These are phyloP conservation scores for Meteorus sp. DNA, from an alignment of 1,140 invertebrate genomes.

Conservation along the genomic window DNA sequence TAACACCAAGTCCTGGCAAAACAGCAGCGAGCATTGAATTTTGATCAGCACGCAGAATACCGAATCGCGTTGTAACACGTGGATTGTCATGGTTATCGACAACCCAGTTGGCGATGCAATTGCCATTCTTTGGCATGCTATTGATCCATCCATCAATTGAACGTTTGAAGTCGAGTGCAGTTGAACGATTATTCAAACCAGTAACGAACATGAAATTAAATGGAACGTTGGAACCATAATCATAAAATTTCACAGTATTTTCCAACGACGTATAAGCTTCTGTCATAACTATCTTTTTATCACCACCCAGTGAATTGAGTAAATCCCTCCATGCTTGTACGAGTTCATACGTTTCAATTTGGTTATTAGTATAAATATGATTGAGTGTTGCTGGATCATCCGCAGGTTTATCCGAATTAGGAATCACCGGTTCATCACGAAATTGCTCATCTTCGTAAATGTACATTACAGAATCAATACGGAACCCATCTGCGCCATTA, in stretches of 20 bases:
- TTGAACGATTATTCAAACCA: conserved; percentile 58
- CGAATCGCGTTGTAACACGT: conserved; percentile 24
- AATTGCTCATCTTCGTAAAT: conserved; percentile 62
- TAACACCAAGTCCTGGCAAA: conserved; percentile 68
- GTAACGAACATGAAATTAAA: conserved; percentile 65
- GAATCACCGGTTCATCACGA: conserved; percentile 61
- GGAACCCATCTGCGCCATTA: conserved; percentile 70
- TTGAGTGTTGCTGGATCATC: conserved; percentile 62
- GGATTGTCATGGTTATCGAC: conserved; percentile 43
- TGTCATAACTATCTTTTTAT: conserved; percentile 62
- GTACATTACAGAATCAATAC: conserved; percentile 64
- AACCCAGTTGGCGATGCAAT: conserved; percentile 61
- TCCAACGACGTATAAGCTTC: conserved; percentile 47
- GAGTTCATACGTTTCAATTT: conserved; percentile 63
- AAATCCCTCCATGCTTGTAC: conserved; percentile 64
- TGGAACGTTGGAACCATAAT: conserved; percentile 60
- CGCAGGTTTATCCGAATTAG: conserved; percentile 50
- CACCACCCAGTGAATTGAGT: conserved; percentile 57
- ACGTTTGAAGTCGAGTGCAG: conserved; percentile 59
- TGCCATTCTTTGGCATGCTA: conserved; percentile 56
- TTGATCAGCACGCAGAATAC: conserved; percentile 64
- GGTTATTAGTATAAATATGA: conserved; percentile 68
- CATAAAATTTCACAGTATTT: conserved; percentile 65
- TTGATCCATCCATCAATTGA: conserved; percentile 62
- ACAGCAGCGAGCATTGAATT: conserved; percentile 66